phyloP scores from a whole-genome alignment of 2,797 vertebrate genomes.

The Choloepus didactylus region DNA sequence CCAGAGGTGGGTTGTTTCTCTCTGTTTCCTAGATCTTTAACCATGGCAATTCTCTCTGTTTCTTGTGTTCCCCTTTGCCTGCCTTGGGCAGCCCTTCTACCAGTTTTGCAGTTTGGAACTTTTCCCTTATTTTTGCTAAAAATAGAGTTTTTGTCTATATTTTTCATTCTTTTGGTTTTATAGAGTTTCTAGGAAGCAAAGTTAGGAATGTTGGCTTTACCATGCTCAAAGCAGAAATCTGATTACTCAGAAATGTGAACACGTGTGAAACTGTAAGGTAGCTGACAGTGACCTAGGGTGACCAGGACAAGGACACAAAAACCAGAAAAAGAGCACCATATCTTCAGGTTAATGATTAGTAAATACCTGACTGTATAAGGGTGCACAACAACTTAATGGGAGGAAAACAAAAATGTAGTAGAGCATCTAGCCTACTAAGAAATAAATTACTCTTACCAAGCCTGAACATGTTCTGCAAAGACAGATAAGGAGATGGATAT shows the following conservation, averaged over 20 bases:
- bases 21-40: background rate
- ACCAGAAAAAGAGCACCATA: background rate
- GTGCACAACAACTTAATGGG: background rate
- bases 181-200: background rate
- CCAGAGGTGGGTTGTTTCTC: background rate
- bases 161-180: conserved; percentile 12
- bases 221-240: background rate
- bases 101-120: background rate
- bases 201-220: background rate
- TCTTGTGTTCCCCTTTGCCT: background rate
- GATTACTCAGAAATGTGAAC: background rate
- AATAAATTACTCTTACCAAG: background rate
- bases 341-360: conserved; percentile 15
- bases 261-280: background rate
- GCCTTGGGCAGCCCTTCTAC: background rate
- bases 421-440: background rate
- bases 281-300: background rate
- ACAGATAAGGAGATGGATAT: background rate
- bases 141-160: background rate
- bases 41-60: background rate
- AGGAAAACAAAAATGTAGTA: background rate
- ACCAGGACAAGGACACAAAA: background rate
- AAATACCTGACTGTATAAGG: background rate
- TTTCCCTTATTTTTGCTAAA: conserved; percentile 21
- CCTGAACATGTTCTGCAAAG: background rate